These are phyloP conservation scores for Huso huso DNA, from an alignment of 2,797 vertebrate species.

Conservation along the genomic window DNA sequence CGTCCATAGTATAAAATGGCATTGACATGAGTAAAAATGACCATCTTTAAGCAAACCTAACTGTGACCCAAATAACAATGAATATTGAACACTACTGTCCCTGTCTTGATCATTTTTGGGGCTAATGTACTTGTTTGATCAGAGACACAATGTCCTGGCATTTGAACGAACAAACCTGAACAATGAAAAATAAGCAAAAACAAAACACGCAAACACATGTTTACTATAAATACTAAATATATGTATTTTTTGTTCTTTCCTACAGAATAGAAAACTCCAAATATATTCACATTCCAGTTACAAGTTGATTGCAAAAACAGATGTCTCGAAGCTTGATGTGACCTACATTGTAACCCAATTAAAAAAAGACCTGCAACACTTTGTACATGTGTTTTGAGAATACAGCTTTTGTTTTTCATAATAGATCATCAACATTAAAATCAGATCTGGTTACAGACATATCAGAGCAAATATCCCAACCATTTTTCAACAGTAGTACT, in stretches of 20 bases:
- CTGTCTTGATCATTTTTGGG: too few species aligned
- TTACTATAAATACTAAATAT: conserved; percentile 1
- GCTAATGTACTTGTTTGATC: too few species aligned
- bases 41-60: too few species aligned
- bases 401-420: neutral
- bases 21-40: too few species aligned
- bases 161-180: neutral
- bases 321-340: neutral
- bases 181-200: neutral
- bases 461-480: neutral
- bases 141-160: too few species aligned
- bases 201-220: neutral
- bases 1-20: too few species aligned
- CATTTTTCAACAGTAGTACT: too few species aligned
- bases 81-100: too few species aligned
- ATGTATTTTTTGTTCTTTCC: neutral
- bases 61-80: too few species aligned
- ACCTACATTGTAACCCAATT: too few species aligned
- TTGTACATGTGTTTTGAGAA: neutral
- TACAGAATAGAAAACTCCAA: neutral
- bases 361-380: too few species aligned
- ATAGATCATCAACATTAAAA: neutral
- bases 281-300: neutral
- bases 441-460: neutral
- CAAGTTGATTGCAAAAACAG: neutral